Conservation (phyloP, 1,140 invertebrate genomes). For the Diabrotica virgifera region DNA sequence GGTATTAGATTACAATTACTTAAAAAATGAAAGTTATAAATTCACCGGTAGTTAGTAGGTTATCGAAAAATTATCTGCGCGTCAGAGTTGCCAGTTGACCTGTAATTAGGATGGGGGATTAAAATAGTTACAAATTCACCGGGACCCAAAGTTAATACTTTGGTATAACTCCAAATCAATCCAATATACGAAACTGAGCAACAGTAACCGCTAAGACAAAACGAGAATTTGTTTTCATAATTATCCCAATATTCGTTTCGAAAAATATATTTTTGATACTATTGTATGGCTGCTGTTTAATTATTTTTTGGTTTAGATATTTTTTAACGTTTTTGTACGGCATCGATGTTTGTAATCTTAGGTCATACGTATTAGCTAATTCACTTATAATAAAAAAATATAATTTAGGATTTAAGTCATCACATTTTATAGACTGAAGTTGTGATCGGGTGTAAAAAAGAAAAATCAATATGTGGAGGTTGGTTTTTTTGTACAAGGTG, state of each 20-base stretch:
- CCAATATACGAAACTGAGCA: neutral
- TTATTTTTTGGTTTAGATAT: neutral
- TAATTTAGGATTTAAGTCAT: neutral
- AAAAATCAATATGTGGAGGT: neutral
- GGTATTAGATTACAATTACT: too few species aligned
- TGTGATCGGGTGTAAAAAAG: neutral
- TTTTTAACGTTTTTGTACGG: neutral
- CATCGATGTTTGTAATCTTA: neutral
- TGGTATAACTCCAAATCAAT: neutral
- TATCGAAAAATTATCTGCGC: too few species aligned
- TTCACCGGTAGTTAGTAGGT: too few species aligned
- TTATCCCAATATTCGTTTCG: conserved; percentile 16
- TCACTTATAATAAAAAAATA: neutral
- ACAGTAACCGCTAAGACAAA: neutral
- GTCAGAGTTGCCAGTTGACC: too few species aligned
- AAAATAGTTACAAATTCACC: too few species aligned
- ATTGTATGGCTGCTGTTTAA: conserved; percentile 18
- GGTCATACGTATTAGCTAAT: neutral
- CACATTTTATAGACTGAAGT: neutral
- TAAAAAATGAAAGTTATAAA: too few species aligned
- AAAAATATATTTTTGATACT: conserved; percentile 31
- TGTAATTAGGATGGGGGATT: too few species aligned
- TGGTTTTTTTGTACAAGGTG: neutral
- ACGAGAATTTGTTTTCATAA: neutral
- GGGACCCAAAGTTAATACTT: too few species aligned